These are phyloP conservation scores for Apotomis turbidana DNA, from an alignment of 2,888 invertebrate genomes.

Conservation along the genomic window DNA sequence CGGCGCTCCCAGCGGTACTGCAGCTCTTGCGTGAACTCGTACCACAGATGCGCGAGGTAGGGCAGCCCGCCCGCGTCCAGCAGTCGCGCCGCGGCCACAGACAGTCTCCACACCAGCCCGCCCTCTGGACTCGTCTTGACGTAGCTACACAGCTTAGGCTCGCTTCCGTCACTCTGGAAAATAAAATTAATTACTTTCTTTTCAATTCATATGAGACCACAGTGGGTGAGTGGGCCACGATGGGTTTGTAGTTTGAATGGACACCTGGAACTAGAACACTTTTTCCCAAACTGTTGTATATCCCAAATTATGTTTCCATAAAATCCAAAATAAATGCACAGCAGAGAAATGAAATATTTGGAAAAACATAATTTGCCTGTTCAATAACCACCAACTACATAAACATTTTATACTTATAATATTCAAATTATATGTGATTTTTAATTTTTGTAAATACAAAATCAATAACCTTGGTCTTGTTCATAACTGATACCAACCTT, in stretches of 20 bases:
- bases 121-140: slow-evolving; percentile 91
- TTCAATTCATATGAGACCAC: no score
- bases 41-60: slow-evolving; percentile 95
- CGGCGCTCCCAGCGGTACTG: slow-evolving; percentile 94
- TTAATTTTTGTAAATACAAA: no score
- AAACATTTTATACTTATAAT: no score
- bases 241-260: no score
- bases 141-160: slow-evolving; percentile 75
- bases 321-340: no score
- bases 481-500: slow-evolving; percentile 56
- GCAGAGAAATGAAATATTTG: no score
- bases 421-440: no score
- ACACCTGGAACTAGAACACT: no score
- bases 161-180: slow-evolving; percentile 77
- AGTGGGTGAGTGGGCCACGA: no score
- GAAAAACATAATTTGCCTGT: no score
- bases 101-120: slow-evolving; percentile 92
- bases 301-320: no score
- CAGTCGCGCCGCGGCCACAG: slow-evolving; percentile 89
- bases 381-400: no score
- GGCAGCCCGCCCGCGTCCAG: slow-evolving; percentile 90
- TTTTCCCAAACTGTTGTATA: background rate
- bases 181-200: slow-evolving; percentile 8
- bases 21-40: slow-evolving; percentile 95
- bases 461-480: background rate